Percentiles rank a stretch among this genome's conserved stretches.
Evolutionary conservation across 2,888 invertebrate species (phyloP).

Genomic region (Torymus tubicola): DNA sequence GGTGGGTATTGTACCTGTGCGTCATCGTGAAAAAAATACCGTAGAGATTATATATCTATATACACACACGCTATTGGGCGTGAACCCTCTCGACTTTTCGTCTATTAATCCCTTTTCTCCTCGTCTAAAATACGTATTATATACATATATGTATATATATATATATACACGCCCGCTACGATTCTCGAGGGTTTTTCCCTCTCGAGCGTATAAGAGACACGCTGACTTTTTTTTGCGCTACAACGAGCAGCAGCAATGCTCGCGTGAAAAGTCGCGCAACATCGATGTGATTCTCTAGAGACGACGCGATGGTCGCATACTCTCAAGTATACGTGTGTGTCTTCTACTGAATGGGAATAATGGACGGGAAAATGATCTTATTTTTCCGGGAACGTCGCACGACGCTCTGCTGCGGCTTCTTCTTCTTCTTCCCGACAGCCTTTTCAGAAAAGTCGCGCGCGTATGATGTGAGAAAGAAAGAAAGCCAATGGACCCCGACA

Average conservation of each 20-base stretch:
- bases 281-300: too few species aligned
- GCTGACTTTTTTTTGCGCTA: conserved; percentile 44
- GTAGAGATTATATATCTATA: too few species aligned
- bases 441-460: too few species aligned
- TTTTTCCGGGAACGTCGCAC: conserved; percentile 44
- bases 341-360: conserved; percentile 32
- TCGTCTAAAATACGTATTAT: too few species aligned
- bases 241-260: conserved; percentile 3
- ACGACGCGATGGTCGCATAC: too few species aligned
- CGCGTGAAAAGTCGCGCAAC: conserved; percentile 23
- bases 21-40: background rate
- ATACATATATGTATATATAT: too few species aligned
- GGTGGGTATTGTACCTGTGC: background rate
- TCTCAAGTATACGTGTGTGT: too few species aligned
- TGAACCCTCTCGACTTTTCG: conserved; percentile 54
- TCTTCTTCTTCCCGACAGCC: too few species aligned
- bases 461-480: too few species aligned
- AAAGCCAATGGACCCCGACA: too few species aligned
- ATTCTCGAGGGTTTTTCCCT: too few species aligned
- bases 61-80: conserved; percentile 28
- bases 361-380: conserved; percentile 50
- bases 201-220: background rate
- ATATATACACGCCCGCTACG: too few species aligned
- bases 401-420: background rate
- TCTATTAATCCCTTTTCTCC: conserved; percentile 40